These are phyloP conservation scores for Eurystomus glaucurus DNA, from an alignment of 2,797 vertebrate species.

Conservation along the genomic window DNA sequence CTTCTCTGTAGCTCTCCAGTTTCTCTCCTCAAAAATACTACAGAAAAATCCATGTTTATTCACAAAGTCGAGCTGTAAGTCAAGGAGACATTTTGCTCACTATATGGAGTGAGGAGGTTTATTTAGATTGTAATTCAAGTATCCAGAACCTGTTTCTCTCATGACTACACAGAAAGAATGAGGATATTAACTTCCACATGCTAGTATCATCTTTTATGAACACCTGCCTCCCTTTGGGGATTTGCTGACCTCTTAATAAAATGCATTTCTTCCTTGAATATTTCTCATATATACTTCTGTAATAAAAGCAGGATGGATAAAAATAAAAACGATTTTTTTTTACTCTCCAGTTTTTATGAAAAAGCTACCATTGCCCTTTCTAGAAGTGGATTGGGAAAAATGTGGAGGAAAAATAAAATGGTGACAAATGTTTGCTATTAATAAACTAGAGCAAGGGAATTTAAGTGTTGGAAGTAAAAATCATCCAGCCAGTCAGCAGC, in stretches of 20 bases:
- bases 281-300: neutral
- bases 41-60: neutral
- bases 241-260: neutral
- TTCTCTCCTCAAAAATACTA: too few species aligned
- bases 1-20: too few species aligned
- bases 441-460: neutral
- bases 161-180: neutral
- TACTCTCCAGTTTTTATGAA: too few species aligned
- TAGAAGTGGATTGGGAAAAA: neutral
- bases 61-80: neutral
- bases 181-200: neutral
- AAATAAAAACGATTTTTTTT: neutral
- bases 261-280: neutral
- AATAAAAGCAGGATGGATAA: neutral
- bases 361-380: neutral
- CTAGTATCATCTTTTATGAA: neutral
- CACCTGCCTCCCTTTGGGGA: neutral
- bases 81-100: neutral
- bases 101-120: neutral
- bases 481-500: neutral
- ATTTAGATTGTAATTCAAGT: neutral
- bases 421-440: neutral
- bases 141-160: neutral
- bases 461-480: neutral
- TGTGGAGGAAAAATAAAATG: fast-evolving